These are phyloP conservation scores for Poecile atricapillus DNA, from an alignment of 2,113 vertebrate species.

Conservation along the genomic window DNA sequence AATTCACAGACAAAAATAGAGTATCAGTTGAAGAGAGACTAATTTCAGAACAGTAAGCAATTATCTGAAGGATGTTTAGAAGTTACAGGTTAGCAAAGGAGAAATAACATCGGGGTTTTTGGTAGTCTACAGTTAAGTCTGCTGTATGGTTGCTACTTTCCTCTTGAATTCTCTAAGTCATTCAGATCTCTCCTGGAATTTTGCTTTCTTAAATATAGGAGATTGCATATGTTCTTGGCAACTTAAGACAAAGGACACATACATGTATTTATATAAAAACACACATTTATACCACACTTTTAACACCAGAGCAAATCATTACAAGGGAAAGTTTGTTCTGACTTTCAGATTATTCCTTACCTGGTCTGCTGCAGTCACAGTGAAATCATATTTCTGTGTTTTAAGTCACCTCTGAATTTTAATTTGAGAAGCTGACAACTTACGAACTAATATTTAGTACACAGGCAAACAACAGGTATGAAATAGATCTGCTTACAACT, in stretches of 20 bases:
- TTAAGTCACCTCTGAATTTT: not conserved
- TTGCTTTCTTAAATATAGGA: not conserved
- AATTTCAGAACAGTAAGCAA: not conserved
- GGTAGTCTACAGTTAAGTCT: not conserved
- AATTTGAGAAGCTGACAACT: not conserved
- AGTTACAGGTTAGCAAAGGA: not conserved
- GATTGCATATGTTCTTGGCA: not conserved
- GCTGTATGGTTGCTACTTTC: not conserved
- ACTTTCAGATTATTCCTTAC: not conserved
- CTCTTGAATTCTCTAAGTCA: not conserved
- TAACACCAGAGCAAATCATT: not conserved
- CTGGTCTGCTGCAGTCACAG: not conserved
- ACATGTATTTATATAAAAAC: not conserved
- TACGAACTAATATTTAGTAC: not conserved
- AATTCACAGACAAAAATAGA: constrained; percentile 17
- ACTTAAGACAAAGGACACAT: not conserved
- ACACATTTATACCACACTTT: not conserved
- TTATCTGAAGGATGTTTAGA: not conserved
- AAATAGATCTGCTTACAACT: not conserved
- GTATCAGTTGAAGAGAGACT: not conserved
- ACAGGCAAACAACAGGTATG: not conserved
- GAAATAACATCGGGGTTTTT: not conserved
- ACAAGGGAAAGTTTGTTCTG: not conserved
- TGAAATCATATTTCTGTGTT: not conserved
- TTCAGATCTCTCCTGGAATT: not conserved